Evolutionary conservation across 1,140 invertebrate species (phyloP).

Genomic region (Dendroctonus ponderosae): DNA sequence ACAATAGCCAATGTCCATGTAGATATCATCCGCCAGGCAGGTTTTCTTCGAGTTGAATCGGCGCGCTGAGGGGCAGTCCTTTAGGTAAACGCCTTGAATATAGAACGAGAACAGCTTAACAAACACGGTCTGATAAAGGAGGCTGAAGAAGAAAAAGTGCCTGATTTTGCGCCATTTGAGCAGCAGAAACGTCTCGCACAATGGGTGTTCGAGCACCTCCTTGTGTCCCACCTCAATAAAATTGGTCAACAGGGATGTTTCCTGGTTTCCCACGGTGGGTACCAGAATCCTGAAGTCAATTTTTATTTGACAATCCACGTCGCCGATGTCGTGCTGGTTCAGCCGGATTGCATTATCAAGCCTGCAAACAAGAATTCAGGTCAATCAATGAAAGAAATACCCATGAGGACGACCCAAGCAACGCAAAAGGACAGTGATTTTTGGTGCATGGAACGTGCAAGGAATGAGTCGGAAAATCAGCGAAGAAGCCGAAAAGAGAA

Average conservation of each 20-base stretch:
- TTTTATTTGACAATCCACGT: slow-evolving; percentile 78
- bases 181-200: slow-evolving; percentile 77
- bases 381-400: too few species aligned
- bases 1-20: slow-evolving; percentile 56
- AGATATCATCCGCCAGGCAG: slow-evolving; percentile 52
- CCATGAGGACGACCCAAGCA: too few species aligned
- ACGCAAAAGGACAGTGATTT: too few species aligned
- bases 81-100: slow-evolving; percentile 59
- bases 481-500: too few species aligned
- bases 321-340: slow-evolving; percentile 77
- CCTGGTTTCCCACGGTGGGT: slow-evolving; percentile 56
- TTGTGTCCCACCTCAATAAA: slow-evolving; percentile 74
- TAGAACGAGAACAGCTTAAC: slow-evolving; percentile 71
- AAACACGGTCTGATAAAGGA: slow-evolving; percentile 75
- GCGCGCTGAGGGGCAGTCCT: slow-evolving; percentile 44
- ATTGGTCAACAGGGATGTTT: slow-evolving; percentile 70
- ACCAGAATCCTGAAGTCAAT: slow-evolving; percentile 72
- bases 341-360: slow-evolving; percentile 75
- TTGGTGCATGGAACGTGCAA: too few species aligned
- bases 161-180: slow-evolving; percentile 80
- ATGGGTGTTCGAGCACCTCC: slow-evolving; percentile 74
- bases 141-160: slow-evolving; percentile 78
- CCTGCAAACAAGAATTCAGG: too few species aligned
- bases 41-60: slow-evolving; percentile 6
- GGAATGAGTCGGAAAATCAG: too few species aligned